These are phyloP conservation scores for Drosophila kanekoi DNA, from an alignment of 2,888 invertebrate species.

Conservation along the genomic window DNA sequence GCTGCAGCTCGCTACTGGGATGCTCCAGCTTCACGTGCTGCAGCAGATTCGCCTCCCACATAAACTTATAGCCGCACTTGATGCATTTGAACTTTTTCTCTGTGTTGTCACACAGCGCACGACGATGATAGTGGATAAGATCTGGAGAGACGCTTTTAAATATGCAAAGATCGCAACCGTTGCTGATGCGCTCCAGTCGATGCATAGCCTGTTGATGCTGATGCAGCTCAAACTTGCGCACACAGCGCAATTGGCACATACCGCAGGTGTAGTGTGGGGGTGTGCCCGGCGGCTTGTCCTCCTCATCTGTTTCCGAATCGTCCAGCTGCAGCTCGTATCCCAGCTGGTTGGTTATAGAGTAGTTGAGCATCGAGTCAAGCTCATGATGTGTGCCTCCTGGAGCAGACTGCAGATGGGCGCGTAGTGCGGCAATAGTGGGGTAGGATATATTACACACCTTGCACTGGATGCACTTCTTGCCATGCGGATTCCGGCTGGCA, in stretches of 20 bases:
- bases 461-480: conserved; percentile 74
- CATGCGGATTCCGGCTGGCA: conserved; percentile 75
- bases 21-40: conserved; percentile 75
- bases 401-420: conserved; percentile 61
- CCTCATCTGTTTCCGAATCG: conserved; percentile 85
- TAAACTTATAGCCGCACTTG: conserved; percentile 81
- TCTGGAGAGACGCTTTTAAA: conserved; percentile 86
- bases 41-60: conserved; percentile 83
- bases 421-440: conserved; percentile 62
- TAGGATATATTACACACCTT: conserved; percentile 78
- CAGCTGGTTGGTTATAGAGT: conserved; percentile 82
- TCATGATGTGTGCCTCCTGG: conserved; percentile 54
- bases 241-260: conserved; percentile 77
- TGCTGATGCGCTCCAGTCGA: conserved; percentile 85
- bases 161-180: conserved; percentile 86
- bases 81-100: conserved; percentile 79
- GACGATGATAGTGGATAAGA: conserved; percentile 86
- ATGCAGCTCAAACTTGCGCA: conserved; percentile 81
- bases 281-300: conserved; percentile 46
- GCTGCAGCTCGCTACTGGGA: conserved; percentile 20
- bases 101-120: conserved; percentile 82
- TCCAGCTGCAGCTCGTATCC: conserved; percentile 83
- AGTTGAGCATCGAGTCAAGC: conserved; percentile 67
- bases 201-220: conserved; percentile 83
- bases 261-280: conserved; percentile 72